These are phyloP conservation scores for Microctonus aethiopoides DNA, from an alignment of 2,888 invertebrate genomes.

Conservation along the genomic window DNA sequence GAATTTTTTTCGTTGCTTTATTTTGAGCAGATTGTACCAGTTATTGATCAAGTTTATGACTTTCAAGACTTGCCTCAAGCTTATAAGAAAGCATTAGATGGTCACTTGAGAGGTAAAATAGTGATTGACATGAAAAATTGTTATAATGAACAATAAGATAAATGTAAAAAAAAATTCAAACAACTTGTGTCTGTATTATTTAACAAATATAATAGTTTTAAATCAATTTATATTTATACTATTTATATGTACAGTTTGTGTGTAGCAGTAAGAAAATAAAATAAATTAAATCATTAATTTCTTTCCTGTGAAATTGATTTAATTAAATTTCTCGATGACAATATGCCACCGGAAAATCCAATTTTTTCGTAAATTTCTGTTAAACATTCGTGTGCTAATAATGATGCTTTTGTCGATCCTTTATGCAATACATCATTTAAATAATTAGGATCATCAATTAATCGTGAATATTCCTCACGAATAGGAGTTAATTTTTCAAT, in stretches of 20 bases:
- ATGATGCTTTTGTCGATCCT: constrained; percentile 75
- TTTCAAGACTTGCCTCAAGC: constrained; percentile 80
- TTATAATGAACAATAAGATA: constrained; percentile 26
- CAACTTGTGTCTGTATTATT: neutral
- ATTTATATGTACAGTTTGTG: constrained; percentile 32
- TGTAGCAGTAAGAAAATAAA: constrained; percentile 24
- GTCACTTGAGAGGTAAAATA: constrained; percentile 84
- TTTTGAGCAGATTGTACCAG: constrained; percentile 77
- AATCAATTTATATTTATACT: constrained; percentile 1
- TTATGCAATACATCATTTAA: constrained; percentile 73
- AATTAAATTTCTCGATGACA: constrained; percentile 26
- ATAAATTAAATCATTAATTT: constrained; percentile 37
- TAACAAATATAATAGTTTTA: neutral
- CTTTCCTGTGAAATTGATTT: constrained; percentile 25
- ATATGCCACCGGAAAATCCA: constrained; percentile 65
- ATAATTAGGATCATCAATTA: constrained; percentile 73
- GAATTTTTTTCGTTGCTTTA: constrained; percentile 45
- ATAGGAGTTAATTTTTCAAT: constrained; percentile 79
- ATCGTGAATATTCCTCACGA: constrained; percentile 70
- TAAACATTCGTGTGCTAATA: constrained; percentile 75
- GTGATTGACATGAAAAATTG: constrained; percentile 70
- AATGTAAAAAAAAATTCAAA: constrained; percentile 9
- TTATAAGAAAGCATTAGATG: constrained; percentile 73
- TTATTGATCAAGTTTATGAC: constrained; percentile 78
- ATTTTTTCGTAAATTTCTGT: constrained; percentile 73